Evolutionary conservation across 1,140 invertebrate species (phyloP), one percentile per base, ranked within the genome.

Genomic region (Leguminivora glycinivorella): DNA sequence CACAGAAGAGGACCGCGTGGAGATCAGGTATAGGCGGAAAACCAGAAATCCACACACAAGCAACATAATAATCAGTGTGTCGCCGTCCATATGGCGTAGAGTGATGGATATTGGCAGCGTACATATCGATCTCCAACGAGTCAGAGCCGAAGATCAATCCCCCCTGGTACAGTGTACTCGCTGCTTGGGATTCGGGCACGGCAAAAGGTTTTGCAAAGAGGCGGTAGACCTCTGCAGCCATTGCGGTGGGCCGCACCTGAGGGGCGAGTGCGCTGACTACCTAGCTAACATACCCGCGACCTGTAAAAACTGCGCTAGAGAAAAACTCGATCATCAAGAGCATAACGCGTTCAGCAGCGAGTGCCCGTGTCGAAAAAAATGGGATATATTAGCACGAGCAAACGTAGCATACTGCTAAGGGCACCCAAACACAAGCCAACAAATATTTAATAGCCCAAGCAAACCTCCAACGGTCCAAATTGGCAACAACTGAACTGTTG

Each of bases 151-250:
- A 12, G 74, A 78, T 67, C 72, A 78, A 22, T 67, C 74, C 1
- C 72, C 74, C 2, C 24, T 75, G 26, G 56, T 78, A 2, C 76
- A 78, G 60, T 78, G 76, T 26, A 43, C 72, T 0, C 34, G 52
- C 12, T 77, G 75, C 25, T 24, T 74, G 2, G 72, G 66, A 0
- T 77, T 43, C 40, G 71, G 72, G 0, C 70, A 73, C 26, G n/a
- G 70, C 1, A 72, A 34, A 17, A 47, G 24, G 10, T 68, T 52
- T 19, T 75, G 70, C 56, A 67, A 19, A 26, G 71, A 69, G 19
- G 0, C 67, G 12, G 38, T 12, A 4, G 68, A 70, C 9, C 22
- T 47, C 4, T 75, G 74, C 38, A 68, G 69, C 22, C 71, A 75
- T 47, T 75, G 71, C 17, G 71, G 71, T 0, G 71, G 67, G 14